phyloP scores from a whole-genome alignment of 2,888 invertebrate genomes.

The Platycnemis pennipes region DNA sequence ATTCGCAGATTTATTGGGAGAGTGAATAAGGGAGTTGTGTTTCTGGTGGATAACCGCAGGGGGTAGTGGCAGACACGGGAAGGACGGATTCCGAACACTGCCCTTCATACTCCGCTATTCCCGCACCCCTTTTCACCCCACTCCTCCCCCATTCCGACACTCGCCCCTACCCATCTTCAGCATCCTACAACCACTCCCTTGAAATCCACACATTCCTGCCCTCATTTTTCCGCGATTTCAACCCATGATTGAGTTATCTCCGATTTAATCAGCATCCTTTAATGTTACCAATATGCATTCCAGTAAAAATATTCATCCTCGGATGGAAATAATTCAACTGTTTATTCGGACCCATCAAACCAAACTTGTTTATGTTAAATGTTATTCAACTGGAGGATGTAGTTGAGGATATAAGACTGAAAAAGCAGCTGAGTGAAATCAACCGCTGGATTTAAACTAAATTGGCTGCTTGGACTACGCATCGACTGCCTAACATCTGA shows the following conservation, averaged over 20 bases:
- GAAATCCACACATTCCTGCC: neutral
- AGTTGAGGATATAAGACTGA: too few relatives aligned
- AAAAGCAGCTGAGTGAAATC: too few relatives aligned
- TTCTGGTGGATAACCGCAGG: neutral
- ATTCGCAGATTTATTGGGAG: conserved; percentile 37
- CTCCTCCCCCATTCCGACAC: neutral
- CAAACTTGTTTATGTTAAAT: too few relatives aligned
- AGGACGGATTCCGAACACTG: neutral
- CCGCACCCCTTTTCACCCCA: neutral
- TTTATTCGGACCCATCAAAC: too few relatives aligned
- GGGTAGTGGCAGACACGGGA: conserved; percentile 28
- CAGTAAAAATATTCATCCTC: neutral
- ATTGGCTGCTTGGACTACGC: too few relatives aligned
- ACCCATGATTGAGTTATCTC: neutral
- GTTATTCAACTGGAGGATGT: too few relatives aligned
- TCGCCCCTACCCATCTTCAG: neutral
- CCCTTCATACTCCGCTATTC: neutral
- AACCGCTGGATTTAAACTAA: too few relatives aligned
- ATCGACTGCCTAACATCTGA: too few relatives aligned
- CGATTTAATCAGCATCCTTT: neutral
- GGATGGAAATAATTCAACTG: neutral
- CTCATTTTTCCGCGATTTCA: neutral
- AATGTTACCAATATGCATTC: neutral
- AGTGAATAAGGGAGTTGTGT: conserved; percentile 13
- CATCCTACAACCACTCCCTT: neutral